Evolutionary conservation across 2,888 invertebrate genomes (phyloP).

Genomic region (Drosophila macrospina): DNA sequence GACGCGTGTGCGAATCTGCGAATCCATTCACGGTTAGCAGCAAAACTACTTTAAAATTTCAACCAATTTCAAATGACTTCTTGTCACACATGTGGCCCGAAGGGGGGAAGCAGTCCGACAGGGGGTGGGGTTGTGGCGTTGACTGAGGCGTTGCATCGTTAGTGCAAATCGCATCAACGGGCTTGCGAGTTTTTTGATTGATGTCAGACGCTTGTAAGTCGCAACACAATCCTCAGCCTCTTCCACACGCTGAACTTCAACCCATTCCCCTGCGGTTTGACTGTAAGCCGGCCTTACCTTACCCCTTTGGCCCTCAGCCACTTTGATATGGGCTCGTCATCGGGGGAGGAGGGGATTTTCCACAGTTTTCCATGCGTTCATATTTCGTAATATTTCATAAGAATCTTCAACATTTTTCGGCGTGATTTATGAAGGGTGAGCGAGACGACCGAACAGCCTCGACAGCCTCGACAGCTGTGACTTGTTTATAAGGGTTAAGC

Average conservation of each 20-base stretch:
- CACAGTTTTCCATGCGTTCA: constrained; percentile 66
- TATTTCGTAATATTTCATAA: constrained; percentile 71
- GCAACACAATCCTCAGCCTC: constrained; percentile 47
- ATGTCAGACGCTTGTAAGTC: constrained; percentile 82
- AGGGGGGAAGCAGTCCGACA: no score
- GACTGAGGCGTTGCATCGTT: constrained; percentile 67
- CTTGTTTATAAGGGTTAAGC: constrained; percentile 76
- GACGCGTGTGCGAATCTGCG: constrained; percentile 51
- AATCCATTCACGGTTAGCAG: constrained; percentile 3
- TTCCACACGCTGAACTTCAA: constrained; percentile 45
- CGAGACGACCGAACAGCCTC: constrained; percentile 9
- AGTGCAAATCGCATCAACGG: constrained; percentile 78
- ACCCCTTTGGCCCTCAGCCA: constrained; percentile 32
- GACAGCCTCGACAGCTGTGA: constrained; percentile 63
- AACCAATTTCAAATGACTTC: constrained; percentile 80
- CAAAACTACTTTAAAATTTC: constrained; percentile 79
- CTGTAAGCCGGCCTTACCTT: constrained; percentile 56
- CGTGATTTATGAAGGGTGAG: constrained; percentile 71
- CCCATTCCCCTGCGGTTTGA: constrained; percentile 78
- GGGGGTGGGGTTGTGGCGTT: background rate
- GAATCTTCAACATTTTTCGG: constrained; percentile 48
- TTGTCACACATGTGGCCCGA: constrained; percentile 63
- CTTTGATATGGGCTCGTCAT: constrained; percentile 33
- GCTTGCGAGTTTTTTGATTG: constrained; percentile 73
- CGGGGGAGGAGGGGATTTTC: constrained; percentile 16